Base-by-base conservation (phyloP, 2,113 vertebrate species). In the Psilopogon haemacephalus region DNA sequence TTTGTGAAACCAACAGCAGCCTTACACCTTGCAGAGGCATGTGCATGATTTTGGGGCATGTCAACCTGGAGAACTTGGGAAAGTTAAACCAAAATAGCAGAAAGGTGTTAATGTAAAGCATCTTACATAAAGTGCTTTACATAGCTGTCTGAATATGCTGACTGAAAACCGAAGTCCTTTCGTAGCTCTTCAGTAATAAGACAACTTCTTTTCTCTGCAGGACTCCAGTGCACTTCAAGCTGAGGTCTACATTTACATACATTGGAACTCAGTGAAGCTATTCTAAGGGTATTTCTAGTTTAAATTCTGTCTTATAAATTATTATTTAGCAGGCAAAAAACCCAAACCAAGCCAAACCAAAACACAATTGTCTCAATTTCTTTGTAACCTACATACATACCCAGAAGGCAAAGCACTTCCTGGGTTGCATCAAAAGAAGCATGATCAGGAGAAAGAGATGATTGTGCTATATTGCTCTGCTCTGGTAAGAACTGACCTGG, bases 51-150 rank as follows among this genome's bases (percentile, higher is more conserved):
- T 44, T 55, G 60, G 84, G 52, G 35, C 78, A 83, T 17, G 40
- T 82, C 81, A 90, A 63, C 90, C 89, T 85, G 89, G 30, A 40
- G 27, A 92, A 68, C 71, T 80, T 73, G 78, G 90, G 81, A 92
- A 96, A 91, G 46, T 83, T 80, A 81, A 93, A 84, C 90, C 5
- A 74, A 94, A 95, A 93, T 95, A 95, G 46, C 72, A 84, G 72
- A 96, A 89, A 94, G 68, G 74, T 91, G 91, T 71, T 68, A 95
- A 80, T 68, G 27, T 37, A 85, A 92, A 85, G 19, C 27, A 42
- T 70, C 60, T 92, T 89, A 91, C 35, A 52, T 90, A 91, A 94
- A 89, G 46, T n/a, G 18, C 18, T 85, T 76, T 89, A 64, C 20
- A 9, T 5, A 65, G 79, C 55, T 64, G 6, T 73, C 74, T 74